Conservation (phyloP, 2,113 vertebrate genomes). For the Choloepus hoffmanni region DNA sequence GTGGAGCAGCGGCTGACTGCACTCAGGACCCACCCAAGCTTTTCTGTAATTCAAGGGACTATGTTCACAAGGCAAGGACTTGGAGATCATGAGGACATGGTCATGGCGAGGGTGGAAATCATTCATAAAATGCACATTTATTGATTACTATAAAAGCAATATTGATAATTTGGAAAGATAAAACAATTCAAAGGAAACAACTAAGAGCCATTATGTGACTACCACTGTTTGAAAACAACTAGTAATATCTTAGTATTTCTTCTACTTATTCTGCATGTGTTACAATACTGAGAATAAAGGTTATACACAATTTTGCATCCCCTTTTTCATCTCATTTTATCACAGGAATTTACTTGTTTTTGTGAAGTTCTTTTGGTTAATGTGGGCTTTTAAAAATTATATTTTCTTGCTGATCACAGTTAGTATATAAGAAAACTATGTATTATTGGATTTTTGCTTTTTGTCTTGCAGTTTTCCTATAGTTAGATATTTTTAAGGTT, state of each 20-base stretch:
- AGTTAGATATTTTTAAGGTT: no score
- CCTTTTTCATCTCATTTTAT: neutral
- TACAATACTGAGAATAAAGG: neutral
- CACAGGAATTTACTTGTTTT: neutral
- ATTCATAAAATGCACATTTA: no score
- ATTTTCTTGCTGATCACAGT: neutral
- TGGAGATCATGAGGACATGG: no score
- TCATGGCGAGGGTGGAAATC: no score
- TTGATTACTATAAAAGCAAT: no score
- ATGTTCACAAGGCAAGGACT: no score
- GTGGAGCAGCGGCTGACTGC: no score
- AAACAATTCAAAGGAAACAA: no score
- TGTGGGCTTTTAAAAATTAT: neutral
- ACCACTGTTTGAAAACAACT: neutral
- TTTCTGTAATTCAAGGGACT: no score
- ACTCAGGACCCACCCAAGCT: no score
- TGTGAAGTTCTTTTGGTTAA: neutral
- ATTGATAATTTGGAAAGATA: no score
- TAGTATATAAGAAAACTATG: neutral
- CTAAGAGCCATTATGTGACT: neutral
- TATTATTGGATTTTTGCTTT: neutral
- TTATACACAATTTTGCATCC: neutral
- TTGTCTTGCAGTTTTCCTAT: neutral
- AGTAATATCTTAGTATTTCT: neutral
- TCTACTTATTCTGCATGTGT: neutral